Evolutionary conservation across 1,140 invertebrate species (phyloP), one percentile per base, ranked within the genome.

Genomic region (Heliothis virescens): DNA sequence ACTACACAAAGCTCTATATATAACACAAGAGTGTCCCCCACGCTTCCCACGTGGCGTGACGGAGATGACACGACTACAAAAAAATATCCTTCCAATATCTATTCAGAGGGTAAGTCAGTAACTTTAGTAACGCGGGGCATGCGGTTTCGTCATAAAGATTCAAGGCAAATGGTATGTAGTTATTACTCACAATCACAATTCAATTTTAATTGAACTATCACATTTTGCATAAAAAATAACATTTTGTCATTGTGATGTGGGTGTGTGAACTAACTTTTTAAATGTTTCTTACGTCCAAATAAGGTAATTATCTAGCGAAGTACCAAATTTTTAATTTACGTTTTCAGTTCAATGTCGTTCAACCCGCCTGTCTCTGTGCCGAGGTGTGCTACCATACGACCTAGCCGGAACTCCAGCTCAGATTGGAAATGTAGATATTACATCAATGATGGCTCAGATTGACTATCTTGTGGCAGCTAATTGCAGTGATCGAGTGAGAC

Each of bases 311-410:
- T 16, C 15, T 18, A 5, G 63, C 10, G 11, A 12, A 21, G 34
- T 13, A 48, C 41, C 63, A 67, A 48, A 2, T 67, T 50, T 3
- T 67, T 48, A 3, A 34, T 67, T 48, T 34, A n/a, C 50, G 29
- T 4, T 89, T 89, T 26, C 85, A 94, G 91, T 89, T 18, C 94
- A 94, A 73, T 95, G 95, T 83, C 91, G 90, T 29, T 95, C 95
- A 0, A 94, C 95, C 9, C 88, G 91, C 1, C 82, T 94, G 18
- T 84, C 87, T 41, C 82, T 95, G 86, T 97, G 96, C 82, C 95
- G 95, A 15, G 96, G 96, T 3, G 94, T 96, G 4, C 85, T 96
- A 26, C 96, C 96, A 2, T 97, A 96, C 82, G 96, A 96, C 88
- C 85, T 96, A 82, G 96, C 96, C 11, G 94, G 94, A 4, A 73